phyloP scores from a whole-genome alignment of 2,797 vertebrate species.

The Coregonus ussuriensis region DNA sequence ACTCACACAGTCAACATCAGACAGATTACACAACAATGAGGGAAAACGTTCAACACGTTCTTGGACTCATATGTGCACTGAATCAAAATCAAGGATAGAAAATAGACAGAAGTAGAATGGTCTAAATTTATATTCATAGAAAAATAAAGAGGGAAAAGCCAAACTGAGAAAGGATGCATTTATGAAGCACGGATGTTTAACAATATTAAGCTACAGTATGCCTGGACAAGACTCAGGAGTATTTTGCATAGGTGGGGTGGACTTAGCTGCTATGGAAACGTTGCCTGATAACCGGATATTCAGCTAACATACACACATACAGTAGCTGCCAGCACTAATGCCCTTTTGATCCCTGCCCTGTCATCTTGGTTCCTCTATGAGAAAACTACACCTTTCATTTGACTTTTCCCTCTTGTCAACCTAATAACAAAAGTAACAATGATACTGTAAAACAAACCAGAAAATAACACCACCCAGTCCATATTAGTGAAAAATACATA shows the following conservation, averaged over 20 bases:
- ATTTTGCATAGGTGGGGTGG: slow-evolving; percentile 16
- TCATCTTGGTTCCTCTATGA: slow-evolving; percentile 8
- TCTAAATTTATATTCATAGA: slow-evolving; percentile 57
- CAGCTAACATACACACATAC: slow-evolving; percentile 28
- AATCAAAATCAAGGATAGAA: slow-evolving; percentile 55
- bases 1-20: slow-evolving; percentile 62
- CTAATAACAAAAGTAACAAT: slow-evolving; percentile 35
- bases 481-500: slow-evolving; percentile 33
- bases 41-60: slow-evolving; percentile 29
- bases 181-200: slow-evolving; percentile 13
- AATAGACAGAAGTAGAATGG: slow-evolving; percentile 45
- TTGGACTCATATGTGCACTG: slow-evolving; percentile 33
- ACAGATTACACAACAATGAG: slow-evolving; percentile 19
- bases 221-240: neutral
- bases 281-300: slow-evolving; percentile 34
- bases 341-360: slow-evolving; percentile 4
- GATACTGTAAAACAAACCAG: neutral
- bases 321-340: slow-evolving; percentile 35
- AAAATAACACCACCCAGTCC: slow-evolving; percentile 25
- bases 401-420: slow-evolving; percentile 32
- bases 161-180: slow-evolving; percentile 18
- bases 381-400: slow-evolving; percentile 17
- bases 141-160: slow-evolving; percentile 48
- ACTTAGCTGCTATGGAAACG: slow-evolving; percentile 26
- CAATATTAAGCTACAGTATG: neutral